Conservation (phyloP, 30 jellyfish, hydroid and myxozoan species). For the Catostylus mosaicus region DNA sequence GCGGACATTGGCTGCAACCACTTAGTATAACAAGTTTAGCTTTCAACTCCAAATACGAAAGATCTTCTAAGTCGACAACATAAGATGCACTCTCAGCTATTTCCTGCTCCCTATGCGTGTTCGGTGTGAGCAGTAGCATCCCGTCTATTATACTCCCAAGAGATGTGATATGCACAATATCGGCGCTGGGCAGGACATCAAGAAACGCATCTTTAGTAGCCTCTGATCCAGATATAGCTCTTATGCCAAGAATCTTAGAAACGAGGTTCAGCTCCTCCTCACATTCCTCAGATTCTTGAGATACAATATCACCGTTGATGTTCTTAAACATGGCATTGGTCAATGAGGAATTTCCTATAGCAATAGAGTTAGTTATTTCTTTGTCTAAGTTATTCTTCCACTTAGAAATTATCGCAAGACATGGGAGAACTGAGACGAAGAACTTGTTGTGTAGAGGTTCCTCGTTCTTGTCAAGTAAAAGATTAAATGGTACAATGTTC, state of each 20-base stretch:
- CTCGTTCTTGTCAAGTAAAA: slow-evolving; percentile 29
- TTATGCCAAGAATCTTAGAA: slow-evolving; percentile 35
- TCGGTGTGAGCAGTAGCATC: slow-evolving; percentile 52
- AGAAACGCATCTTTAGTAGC: slow-evolving; percentile 41
- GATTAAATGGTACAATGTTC: slow-evolving; percentile 55
- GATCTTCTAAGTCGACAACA: slow-evolving; percentile 34
- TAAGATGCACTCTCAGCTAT: slow-evolving; percentile 52
- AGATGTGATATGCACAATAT: slow-evolving; percentile 28
- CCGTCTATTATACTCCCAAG: slow-evolving; percentile 37
- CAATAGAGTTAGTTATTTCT: slow-evolving; percentile 12
- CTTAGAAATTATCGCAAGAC: slow-evolving; percentile 41
- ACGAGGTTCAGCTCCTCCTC: slow-evolving; percentile 51
- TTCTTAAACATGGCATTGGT: slow-evolving; percentile 27
- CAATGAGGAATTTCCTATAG: slow-evolving; percentile 59
- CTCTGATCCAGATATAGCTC: slow-evolving; percentile 24
- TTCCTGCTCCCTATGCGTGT: slow-evolving; percentile 35
- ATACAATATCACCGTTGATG: slow-evolving; percentile 42
- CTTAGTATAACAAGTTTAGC: slow-evolving; percentile 63
- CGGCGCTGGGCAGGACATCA: slow-evolving; percentile 18
- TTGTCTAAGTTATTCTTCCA: too few relatives aligned
- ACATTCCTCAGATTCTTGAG: slow-evolving; percentile 26
- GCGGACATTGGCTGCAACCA: slow-evolving; percentile 66
- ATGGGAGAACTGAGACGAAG: slow-evolving; percentile 38
- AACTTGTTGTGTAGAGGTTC: slow-evolving; percentile 35
- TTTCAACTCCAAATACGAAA: slow-evolving; percentile 25